Percentiles rank a stretch among this genome's conserved stretches.
phyloP scores from a whole-genome alignment of 2,113 vertebrate genomes.

The Brachyhypopomus occidentalis region DNA sequence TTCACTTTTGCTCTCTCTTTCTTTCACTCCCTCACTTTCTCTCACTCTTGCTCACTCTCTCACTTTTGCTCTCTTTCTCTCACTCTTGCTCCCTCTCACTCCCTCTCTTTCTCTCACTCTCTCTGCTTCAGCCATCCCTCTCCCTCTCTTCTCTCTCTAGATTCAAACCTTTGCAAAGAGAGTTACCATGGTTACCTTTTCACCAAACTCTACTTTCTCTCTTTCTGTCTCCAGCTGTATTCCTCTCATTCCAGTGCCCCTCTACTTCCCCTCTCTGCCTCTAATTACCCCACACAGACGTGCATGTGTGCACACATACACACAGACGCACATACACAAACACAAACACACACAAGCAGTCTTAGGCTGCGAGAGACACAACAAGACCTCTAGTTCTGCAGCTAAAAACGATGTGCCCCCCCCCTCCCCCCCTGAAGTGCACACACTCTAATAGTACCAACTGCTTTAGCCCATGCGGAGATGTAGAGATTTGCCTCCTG shows the following conservation, averaged over 20 bases:
- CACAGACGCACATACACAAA: conserved; percentile 16
- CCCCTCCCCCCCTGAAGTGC: not conserved
- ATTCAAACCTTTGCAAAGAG: conserved; percentile 73
- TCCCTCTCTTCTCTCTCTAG: conserved; percentile 47
- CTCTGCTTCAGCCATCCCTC: conserved; percentile 21
- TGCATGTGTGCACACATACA: conserved; percentile 23
- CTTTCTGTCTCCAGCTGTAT: conserved; percentile 68
- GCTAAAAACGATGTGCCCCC: no score
- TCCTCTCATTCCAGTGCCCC: conserved; percentile 59
- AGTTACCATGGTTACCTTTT: conserved; percentile 79
- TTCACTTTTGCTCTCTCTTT: not conserved
- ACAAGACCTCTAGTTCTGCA: not conserved
- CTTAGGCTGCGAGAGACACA: conserved; percentile 4
- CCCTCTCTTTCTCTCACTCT: not conserved
- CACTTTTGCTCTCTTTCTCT: not conserved
- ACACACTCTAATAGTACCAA: conserved; percentile 9
- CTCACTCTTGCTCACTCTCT: not conserved
- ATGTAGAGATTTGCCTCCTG: conserved; percentile 13
- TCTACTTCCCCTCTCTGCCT: conserved; percentile 31
- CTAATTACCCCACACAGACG: conserved; percentile 61
- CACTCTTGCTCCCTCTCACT: not conserved
- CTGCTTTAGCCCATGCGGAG: not conserved
- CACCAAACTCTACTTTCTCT: conserved; percentile 66
- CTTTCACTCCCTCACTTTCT: no score
- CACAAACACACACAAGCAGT: not conserved